phyloP scores from a whole-genome alignment of 2,113 vertebrate genomes.

The Nesoenas mayeri region DNA sequence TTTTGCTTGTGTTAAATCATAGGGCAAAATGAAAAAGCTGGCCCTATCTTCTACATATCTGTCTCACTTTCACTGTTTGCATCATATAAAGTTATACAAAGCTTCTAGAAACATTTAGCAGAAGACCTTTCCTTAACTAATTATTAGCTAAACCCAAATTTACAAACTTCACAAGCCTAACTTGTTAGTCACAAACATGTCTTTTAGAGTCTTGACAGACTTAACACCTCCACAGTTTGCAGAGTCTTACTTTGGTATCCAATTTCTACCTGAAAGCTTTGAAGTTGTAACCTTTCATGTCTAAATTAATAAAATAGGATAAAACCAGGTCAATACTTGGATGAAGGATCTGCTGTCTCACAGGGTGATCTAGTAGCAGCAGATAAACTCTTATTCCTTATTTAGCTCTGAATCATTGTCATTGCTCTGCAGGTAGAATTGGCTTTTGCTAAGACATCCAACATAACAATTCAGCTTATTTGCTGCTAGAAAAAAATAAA shows the following conservation, averaged over 20 bases:
- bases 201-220: neutral
- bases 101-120: neutral
- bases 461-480: neutral
- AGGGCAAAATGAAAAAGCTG: neutral
- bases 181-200: neutral
- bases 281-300: neutral
- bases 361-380: neutral
- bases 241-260: neutral
- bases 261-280: neutral
- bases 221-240: neutral
- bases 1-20: neutral
- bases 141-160: neutral
- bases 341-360: neutral
- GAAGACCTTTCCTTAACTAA: neutral
- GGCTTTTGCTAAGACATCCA: neutral
- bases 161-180: neutral
- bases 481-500: neutral
- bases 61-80: neutral
- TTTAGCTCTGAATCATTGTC: neutral
- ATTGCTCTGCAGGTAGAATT: neutral
- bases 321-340: neutral
- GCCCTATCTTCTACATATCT: neutral
- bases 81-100: neutral
- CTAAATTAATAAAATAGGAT: neutral
- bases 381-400: neutral